Conservation (phyloP, 2,113 vertebrate species). For the Montifringilla adamsi region DNA sequence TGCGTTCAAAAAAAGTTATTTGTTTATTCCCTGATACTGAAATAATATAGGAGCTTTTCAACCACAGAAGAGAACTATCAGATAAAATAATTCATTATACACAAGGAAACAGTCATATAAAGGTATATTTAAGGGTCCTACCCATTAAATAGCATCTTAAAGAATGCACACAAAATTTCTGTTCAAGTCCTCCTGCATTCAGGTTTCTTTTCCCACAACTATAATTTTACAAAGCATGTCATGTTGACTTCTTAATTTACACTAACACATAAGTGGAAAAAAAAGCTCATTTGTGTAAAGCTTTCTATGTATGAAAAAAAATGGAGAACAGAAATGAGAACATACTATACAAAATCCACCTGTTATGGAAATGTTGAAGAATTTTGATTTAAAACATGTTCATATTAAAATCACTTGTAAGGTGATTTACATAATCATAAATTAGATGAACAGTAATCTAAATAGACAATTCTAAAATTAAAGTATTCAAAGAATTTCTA, state of each 20-base stretch:
- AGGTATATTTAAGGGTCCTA: neutral
- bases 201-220: neutral
- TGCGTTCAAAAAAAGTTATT: neutral
- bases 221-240: neutral
- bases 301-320: neutral
- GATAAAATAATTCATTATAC: neutral
- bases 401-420: neutral
- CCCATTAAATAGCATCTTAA: neutral
- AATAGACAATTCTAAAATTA: neutral
- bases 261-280: neutral
- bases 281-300: neutral
- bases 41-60: neutral
- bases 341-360: neutral
- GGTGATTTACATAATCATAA: neutral
- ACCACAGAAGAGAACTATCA: neutral
- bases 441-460: neutral
- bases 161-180: neutral
- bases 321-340: neutral
- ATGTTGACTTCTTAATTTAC: neutral
- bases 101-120: neutral
- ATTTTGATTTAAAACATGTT: neutral
- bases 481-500: neutral
- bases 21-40: neutral
- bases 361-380: neutral
- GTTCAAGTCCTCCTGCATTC: neutral